Evolutionary conservation across 2,888 invertebrate species (phyloP).

Genomic region (Asteroscopus sphinx): DNA sequence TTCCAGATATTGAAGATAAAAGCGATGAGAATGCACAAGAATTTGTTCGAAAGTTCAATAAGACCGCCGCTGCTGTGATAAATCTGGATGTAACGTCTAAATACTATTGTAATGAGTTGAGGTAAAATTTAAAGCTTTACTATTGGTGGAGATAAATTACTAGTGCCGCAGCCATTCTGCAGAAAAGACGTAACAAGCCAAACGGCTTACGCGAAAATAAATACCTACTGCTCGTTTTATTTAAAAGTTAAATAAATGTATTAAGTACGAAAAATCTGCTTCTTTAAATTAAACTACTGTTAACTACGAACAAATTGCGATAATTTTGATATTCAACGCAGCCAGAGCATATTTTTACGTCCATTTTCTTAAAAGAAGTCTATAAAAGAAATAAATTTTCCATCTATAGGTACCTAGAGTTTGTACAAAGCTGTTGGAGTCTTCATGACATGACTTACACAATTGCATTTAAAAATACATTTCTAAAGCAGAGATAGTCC

Average conservation of each 20-base stretch:
- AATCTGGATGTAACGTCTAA: conserved; percentile 71
- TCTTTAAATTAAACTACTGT: too few species aligned
- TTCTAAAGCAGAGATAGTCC: too few species aligned
- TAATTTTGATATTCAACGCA: too few species aligned
- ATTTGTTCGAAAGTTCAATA: conserved; percentile 62
- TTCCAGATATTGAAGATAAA: conserved; percentile 51
- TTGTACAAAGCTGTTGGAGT: too few species aligned
- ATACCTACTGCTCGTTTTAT: neutral
- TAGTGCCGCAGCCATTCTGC: conserved; percentile 1
- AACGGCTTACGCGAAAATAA: conserved; percentile 1
- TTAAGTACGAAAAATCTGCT: neutral
- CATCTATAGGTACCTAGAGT: too few species aligned
- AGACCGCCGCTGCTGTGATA: conserved; percentile 60
- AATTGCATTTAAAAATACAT: too few species aligned
- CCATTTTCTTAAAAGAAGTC: too few species aligned
- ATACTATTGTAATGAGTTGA: conserved; percentile 66
- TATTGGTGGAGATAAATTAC: conserved; percentile 30
- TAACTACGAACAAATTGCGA: too few species aligned
- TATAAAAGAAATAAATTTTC: too few species aligned
- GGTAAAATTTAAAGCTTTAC: conserved; percentile 59
- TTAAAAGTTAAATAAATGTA: neutral
- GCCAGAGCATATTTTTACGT: too few species aligned
- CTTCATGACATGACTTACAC: too few species aligned
- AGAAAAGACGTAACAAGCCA: conserved; percentile 1
- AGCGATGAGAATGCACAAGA: conserved; percentile 51